phyloP scores from a whole-genome alignment of 2,888 invertebrate species.

The Caenorhabditis sp. region DNA sequence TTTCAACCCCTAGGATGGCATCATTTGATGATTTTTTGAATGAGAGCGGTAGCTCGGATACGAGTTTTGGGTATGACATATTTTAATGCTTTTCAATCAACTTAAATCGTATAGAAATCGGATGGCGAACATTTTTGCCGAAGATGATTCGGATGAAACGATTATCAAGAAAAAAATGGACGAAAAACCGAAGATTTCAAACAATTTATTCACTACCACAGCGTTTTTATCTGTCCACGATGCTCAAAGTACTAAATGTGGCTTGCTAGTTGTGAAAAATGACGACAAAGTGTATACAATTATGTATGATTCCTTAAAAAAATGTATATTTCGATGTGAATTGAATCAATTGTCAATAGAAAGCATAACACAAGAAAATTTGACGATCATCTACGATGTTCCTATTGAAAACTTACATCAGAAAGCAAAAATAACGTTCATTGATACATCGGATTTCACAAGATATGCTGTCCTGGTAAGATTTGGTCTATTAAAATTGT shows the following conservation, averaged over 20 bases:
- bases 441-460: conserved; percentile 4
- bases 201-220: background rate
- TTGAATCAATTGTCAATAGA: conserved; percentile 12
- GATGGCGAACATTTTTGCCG: conserved; percentile 4
- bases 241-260: background rate
- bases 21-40: background rate
- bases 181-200: background rate
- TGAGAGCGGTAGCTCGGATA: background rate
- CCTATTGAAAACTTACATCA: background rate
- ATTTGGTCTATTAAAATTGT: too few species aligned
- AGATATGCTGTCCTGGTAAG: background rate
- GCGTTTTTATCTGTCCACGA: background rate
- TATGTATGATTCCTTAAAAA: background rate
- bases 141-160: background rate
- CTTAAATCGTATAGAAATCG: background rate
- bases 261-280: background rate
- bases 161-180: background rate
- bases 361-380: background rate
- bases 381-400: background rate
- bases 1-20: background rate
- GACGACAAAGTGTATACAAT: background rate
- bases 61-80: background rate
- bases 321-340: conserved; percentile 3
- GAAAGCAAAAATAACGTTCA: background rate
- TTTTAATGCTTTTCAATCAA: background rate